Evolutionary conservation across 2,888 invertebrate genomes (phyloP).

Genomic region (Eledone cirrhosa): DNA sequence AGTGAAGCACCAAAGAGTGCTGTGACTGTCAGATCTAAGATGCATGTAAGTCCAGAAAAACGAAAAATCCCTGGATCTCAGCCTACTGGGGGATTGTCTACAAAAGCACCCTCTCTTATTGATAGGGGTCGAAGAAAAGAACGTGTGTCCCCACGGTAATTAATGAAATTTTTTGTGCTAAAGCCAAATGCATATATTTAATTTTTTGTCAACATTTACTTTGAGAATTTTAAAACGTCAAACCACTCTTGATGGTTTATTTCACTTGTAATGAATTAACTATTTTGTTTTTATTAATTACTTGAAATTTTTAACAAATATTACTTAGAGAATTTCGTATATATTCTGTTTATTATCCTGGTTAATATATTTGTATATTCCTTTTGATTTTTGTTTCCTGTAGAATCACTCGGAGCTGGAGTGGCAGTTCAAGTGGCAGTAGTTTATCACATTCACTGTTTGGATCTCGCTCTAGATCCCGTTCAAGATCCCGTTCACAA

Average conservation of each 20-base stretch:
- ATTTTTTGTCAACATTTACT: too few species aligned
- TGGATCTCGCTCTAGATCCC: conserved; percentile 38
- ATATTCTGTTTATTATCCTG: too few species aligned
- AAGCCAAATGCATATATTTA: too few species aligned
- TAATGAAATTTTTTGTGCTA: too few species aligned
- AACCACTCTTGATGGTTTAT: too few species aligned
- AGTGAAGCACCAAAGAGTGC: conserved; percentile 50
- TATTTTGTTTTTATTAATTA: too few species aligned
- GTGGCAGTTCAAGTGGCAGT: conserved; percentile 48
- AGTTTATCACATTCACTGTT: conserved; percentile 48
- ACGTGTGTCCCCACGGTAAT: conserved; percentile 14
- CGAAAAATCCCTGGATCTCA: conserved; percentile 18
- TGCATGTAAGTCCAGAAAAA: conserved; percentile 34
- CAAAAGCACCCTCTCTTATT: not conserved
- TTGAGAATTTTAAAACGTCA: too few species aligned
- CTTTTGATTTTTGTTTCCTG: too few species aligned
- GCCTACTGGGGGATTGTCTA: conserved; percentile 12
- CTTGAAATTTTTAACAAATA: too few species aligned
- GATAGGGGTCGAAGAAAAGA: conserved; percentile 27
- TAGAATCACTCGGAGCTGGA: conserved; percentile 33
- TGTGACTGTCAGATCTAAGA: conserved; percentile 38
- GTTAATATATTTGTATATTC: too few species aligned
- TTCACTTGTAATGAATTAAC: too few species aligned
- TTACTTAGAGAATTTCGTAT: too few species aligned
- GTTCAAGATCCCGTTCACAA: conserved; percentile 46